Evolutionary conservation across 2,888 invertebrate species (phyloP).

Genomic region (Platerodrilus igneus): DNA sequence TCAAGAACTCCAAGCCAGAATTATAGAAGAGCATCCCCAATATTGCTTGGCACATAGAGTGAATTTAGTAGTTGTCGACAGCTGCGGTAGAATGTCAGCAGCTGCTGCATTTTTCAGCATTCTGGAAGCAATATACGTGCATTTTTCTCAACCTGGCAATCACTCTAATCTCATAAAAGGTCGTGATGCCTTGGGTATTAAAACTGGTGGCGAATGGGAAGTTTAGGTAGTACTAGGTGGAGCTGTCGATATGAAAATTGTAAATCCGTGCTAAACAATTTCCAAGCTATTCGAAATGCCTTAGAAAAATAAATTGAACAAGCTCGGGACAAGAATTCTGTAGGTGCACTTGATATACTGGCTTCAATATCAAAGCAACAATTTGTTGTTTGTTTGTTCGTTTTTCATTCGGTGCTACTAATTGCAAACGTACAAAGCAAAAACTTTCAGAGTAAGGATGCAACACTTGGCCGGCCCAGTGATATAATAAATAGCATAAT

Average conservation of each 20-base stretch:
- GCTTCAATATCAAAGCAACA: no score
- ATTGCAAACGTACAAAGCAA: no score
- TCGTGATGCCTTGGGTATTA: constrained; percentile 13
- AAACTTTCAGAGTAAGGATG: no score
- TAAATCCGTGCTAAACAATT: constrained; percentile 17
- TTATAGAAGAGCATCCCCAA: constrained; percentile 12
- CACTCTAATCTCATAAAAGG: constrained; percentile 16
- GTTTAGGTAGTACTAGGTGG: constrained; percentile 20
- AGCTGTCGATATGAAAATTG: constrained; percentile 19
- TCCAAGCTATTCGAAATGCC: constrained; percentile 9
- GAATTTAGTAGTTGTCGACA: constrained; percentile 7
- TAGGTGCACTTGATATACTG: constrained; percentile 6
- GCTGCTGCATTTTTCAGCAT: constrained; percentile 17
- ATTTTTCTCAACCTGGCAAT: constrained; percentile 21
- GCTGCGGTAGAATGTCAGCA: constrained; percentile 10
- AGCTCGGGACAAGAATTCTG: constrained; percentile 13
- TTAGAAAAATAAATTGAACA: constrained; percentile 10
- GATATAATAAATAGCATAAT: no score
- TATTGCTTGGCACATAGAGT: constrained; percentile 6
- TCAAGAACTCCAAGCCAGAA: constrained; percentile 18
- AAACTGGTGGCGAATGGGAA: constrained; percentile 13
- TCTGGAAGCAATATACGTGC: constrained; percentile 20
- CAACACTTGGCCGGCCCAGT: no score
- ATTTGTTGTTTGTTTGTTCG: no score
- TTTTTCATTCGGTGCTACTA: no score